Percentiles rank a stretch among this genome's conserved stretches.
phyloP scores from a whole-genome alignment of 2,888 invertebrate species.

The Eilema depressum region DNA sequence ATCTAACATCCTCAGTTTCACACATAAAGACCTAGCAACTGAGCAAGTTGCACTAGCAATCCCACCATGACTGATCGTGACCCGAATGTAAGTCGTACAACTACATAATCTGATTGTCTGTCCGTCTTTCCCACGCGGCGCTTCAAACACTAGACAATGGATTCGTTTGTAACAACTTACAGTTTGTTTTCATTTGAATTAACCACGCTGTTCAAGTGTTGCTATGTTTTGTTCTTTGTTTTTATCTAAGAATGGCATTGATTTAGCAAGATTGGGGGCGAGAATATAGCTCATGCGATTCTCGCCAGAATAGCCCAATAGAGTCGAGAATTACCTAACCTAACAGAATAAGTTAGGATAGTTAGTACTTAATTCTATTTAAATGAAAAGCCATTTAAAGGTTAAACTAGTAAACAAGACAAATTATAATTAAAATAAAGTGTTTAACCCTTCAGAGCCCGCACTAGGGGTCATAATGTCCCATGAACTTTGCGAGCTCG shows the following conservation, averaged over 20 bases:
- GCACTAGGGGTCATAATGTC: slow-evolving; percentile 22
- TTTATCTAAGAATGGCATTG: not conserved
- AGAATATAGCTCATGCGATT: too few species aligned
- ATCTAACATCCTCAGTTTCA: not conserved
- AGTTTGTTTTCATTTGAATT: slow-evolving; percentile 9
- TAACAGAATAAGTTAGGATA: too few species aligned
- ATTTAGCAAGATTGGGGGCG: not conserved
- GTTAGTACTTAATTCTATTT: not conserved
- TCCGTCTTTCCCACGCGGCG: slow-evolving; percentile 17
- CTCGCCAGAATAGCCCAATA: too few species aligned
- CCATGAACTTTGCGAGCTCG: slow-evolving; percentile 36
- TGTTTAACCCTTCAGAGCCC: slow-evolving; percentile 36
- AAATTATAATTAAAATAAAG: slow-evolving; percentile 36
- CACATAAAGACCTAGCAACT: not conserved
- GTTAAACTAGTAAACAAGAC: slow-evolving; percentile 31
- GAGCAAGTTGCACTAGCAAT: not conserved
- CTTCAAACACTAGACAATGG: slow-evolving; percentile 13
- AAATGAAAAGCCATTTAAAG: slow-evolving; percentile 20
- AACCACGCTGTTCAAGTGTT: not conserved
- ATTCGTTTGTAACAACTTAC: slow-evolving; percentile 14
- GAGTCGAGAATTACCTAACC: too few species aligned
- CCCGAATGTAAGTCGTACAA: slow-evolving; percentile 7
- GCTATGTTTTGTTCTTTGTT: slow-evolving; percentile 5
- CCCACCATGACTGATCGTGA: slow-evolving; percentile 15
- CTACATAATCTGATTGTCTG: slow-evolving; percentile 10